Evolutionary conservation across 2,888 invertebrate genomes (phyloP).

Genomic region (Idaea biselata): DNA sequence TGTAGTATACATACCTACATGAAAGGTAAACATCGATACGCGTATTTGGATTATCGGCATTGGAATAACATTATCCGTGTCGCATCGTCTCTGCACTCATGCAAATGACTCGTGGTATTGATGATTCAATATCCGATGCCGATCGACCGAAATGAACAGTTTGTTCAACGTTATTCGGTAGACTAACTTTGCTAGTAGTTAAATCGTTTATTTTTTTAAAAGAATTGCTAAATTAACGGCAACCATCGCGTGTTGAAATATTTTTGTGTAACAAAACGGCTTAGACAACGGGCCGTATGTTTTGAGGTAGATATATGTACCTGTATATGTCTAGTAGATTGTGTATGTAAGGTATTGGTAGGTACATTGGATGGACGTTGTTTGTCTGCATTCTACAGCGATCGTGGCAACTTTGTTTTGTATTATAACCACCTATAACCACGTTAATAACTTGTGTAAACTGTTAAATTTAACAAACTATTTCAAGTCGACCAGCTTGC

Average conservation of each 20-base stretch:
- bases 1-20: background rate
- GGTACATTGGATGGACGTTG: constrained; percentile 2
- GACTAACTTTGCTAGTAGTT: background rate
- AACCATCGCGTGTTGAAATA: background rate
- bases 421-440: constrained; percentile 20
- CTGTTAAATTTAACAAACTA: constrained; percentile 29
- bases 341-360: constrained; percentile 4
- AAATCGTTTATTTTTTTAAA: background rate
- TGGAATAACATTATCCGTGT: constrained; percentile 27
- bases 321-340: background rate
- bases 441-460: constrained; percentile 45
- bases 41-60: constrained; percentile 22
- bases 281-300: no score
- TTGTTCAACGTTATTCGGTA: background rate
- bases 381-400: constrained; percentile 21
- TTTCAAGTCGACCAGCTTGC: no score
- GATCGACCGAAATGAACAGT: constrained; percentile 1
- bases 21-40: background rate
- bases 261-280: background rate
- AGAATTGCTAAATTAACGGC: background rate
- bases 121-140: constrained; percentile 49
- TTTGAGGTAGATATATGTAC: no score
- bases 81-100: constrained; percentile 33
- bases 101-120: constrained; percentile 47
- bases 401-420: constrained; percentile 14